Evolutionary conservation across 2,797 vertebrate genomes (phyloP).

Genomic region (Mormyrops attenuatus): DNA sequence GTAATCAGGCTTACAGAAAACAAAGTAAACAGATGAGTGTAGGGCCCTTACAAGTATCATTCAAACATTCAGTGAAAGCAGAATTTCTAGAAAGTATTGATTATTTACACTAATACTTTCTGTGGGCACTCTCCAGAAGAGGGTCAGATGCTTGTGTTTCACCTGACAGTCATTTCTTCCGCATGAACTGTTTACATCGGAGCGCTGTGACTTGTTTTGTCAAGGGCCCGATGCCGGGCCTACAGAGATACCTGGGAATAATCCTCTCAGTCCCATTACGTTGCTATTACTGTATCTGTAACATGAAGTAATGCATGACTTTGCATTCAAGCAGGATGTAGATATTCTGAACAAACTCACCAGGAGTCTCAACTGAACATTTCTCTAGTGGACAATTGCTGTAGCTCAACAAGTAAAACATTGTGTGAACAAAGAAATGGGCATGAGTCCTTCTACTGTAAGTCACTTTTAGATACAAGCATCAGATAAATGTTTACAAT

Average conservation of each 20-base stretch:
- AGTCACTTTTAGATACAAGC: background rate
- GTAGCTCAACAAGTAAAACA: background rate
- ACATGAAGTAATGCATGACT: background rate
- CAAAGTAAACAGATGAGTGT: background rate
- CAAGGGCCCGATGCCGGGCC: background rate
- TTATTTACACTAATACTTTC: background rate
- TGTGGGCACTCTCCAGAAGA: background rate
- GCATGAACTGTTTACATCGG: background rate
- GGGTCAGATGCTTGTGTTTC: background rate
- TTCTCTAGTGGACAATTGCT: background rate
- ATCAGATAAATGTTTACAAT: background rate
- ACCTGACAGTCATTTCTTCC: background rate
- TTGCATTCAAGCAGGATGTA: background rate
- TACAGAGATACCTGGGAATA: background rate
- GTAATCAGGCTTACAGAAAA: conserved; percentile 10
- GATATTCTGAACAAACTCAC: background rate
- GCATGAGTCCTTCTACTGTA: background rate
- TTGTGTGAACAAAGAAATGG: background rate
- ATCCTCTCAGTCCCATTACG: background rate
- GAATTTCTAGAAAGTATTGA: background rate
- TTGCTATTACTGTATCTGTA: background rate
- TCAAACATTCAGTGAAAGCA: background rate
- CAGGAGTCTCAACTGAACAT: background rate
- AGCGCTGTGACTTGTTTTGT: background rate
- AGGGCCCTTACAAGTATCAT: background rate